Conservation (phyloP, 2,113 vertebrate species). For the Pterocles orientalis region DNA sequence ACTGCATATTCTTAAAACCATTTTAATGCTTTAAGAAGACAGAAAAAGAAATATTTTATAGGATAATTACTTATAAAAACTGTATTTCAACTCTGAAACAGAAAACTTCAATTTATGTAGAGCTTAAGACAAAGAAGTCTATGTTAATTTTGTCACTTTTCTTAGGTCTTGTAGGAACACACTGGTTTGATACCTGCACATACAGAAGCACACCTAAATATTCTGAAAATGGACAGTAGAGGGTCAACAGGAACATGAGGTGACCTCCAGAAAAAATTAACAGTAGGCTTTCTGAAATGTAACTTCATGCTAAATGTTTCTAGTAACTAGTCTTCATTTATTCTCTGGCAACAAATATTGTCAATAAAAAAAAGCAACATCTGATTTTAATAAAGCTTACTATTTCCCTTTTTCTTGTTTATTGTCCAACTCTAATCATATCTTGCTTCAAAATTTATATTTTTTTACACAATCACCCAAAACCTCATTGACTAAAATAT, state of each 20-base stretch:
- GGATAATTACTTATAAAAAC: neutral
- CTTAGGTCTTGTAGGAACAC: neutral
- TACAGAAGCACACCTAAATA: neutral
- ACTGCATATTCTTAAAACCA: neutral
- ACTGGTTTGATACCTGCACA: neutral
- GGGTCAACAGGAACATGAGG: neutral
- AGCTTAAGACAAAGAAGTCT: neutral
- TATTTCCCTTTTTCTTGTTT: slow-evolving; percentile 66
- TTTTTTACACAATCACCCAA: slow-evolving; percentile 73
- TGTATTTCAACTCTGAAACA: neutral
- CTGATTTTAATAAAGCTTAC: slow-evolving; percentile 66
- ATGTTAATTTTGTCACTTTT: neutral
- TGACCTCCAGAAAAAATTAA: neutral
- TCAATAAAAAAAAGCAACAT: slow-evolving; percentile 9
- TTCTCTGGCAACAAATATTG: slow-evolving; percentile 8
- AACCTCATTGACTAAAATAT: slow-evolving; percentile 70
- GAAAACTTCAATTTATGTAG: neutral
- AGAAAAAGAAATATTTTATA: neutral
- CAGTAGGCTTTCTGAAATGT: neutral
- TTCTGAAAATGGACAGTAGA: neutral
- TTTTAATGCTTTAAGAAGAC: neutral
- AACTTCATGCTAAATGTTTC: neutral
- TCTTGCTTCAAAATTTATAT: slow-evolving; percentile 67
- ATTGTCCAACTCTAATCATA: slow-evolving; percentile 71
- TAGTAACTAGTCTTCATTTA: slow-evolving; percentile 7